Conservation (phyloP, 2,888 invertebrate genomes). For the Agrochola circellaris region DNA sequence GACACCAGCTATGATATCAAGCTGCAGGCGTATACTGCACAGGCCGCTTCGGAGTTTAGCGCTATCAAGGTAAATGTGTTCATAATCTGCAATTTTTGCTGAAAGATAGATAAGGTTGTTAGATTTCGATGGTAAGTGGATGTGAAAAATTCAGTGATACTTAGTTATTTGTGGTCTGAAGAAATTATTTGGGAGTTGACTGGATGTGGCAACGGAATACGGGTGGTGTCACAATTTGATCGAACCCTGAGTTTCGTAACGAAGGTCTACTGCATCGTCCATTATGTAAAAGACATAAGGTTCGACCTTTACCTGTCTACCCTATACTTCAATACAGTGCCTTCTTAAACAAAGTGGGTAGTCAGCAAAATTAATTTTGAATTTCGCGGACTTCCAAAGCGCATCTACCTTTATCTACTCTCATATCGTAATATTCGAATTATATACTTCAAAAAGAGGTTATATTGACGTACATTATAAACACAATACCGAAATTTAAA, state of each 20-base stretch:
- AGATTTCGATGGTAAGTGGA: neutral
- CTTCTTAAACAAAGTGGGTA: neutral
- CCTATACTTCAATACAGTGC: too few species aligned
- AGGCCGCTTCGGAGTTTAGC: conserved; percentile 95
- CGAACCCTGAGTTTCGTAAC: neutral
- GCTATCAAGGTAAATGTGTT: conserved; percentile 76
- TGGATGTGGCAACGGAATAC: neutral
- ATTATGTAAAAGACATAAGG: neutral
- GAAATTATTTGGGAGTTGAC: neutral
- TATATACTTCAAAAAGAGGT: too few species aligned
- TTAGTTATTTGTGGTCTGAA: neutral
- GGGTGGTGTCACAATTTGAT: neutral
- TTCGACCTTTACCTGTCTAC: neutral
- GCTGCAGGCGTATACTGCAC: conserved; percentile 96
- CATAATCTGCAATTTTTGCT: neutral
- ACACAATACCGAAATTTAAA: too few species aligned
- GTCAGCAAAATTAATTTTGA: neutral
- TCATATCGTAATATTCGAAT: too few species aligned
- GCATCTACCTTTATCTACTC: too few species aligned
- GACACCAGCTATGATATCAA: conserved; percentile 97
- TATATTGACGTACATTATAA: too few species aligned
- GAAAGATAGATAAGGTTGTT: neutral
- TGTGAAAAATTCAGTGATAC: neutral
- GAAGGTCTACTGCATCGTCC: neutral
- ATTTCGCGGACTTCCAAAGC: neutral